A percentile compares a stretch with the other conserved stretches of the same genome.
Evolutionary conservation across 2,113 vertebrate species (phyloP).

Genomic region (Prolemur simus): DNA sequence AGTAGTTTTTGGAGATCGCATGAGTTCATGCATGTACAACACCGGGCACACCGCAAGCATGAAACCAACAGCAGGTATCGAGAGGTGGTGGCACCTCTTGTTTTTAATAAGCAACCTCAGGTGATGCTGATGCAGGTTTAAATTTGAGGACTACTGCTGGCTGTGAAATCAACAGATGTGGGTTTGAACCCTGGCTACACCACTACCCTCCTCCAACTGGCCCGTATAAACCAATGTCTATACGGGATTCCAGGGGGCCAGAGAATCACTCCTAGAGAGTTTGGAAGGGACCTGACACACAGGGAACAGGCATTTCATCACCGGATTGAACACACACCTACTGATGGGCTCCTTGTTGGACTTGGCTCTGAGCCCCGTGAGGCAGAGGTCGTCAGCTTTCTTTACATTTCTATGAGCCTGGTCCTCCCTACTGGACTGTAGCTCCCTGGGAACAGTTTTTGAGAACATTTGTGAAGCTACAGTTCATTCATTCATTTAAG

Average conservation of each 20-base stretch:
- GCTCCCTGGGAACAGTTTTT: not conserved
- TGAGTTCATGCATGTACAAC: not conserved
- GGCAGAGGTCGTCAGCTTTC: not conserved
- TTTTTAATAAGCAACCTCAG: not conserved
- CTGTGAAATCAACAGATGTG: not conserved
- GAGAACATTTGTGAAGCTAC: not conserved
- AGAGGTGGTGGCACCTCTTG: not conserved
- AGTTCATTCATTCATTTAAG: not conserved
- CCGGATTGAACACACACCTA: too few species aligned
- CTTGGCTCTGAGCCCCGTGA: not conserved
- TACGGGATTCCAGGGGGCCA: not conserved
- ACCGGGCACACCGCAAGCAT: fast-evolving
- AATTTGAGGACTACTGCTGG: too few species aligned
- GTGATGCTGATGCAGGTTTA: not conserved
- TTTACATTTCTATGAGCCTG: not conserved
- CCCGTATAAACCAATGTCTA: not conserved
- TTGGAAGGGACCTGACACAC: not conserved
- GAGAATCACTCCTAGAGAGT: not conserved
- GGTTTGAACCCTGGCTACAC: not conserved
- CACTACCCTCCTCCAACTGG: not conserved
- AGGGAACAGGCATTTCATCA: not conserved
- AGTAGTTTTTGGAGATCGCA: not conserved
- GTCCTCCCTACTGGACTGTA: not conserved
- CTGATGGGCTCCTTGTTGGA: not conserved
- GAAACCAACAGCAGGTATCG: fast-evolving